A percentile compares a stretch with the other conserved stretches of the same genome.
Conservation (phyloP, 1,140 invertebrate species). For the Luehdorfia chinensis region DNA sequence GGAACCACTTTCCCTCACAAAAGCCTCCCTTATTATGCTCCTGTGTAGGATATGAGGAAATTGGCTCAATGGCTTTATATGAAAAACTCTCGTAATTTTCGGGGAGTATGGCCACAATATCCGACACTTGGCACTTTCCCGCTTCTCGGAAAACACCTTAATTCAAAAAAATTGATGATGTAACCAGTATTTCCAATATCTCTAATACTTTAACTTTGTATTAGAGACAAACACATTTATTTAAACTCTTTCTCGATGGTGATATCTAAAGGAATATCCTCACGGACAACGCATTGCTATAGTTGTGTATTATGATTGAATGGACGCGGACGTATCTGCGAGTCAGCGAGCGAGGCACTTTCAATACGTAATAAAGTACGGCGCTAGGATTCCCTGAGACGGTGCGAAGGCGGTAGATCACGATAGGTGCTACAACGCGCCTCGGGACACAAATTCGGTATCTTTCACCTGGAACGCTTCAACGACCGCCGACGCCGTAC, state of each 20-base stretch:
- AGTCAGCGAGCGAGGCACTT: conserved; percentile 23
- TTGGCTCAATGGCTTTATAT: conserved; percentile 74
- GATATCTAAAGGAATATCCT: too few relatives aligned
- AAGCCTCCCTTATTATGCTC: conserved; percentile 70
- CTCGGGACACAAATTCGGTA: conserved; percentile 52
- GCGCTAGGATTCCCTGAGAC: conserved; percentile 14
- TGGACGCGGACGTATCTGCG: conserved; percentile 40
- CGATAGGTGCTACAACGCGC: conserved; percentile 39
- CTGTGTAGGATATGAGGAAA: conserved; percentile 72
- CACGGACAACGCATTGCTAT: too few relatives aligned
- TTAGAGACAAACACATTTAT: neutral
- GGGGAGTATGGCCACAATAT: conserved; percentile 57
- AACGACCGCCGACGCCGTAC: conserved; percentile 40
- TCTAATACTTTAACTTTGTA: neutral
- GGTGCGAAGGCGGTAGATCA: conserved; percentile 25
- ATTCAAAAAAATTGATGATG: conserved; percentile 19
- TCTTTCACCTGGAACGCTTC: conserved; percentile 53
- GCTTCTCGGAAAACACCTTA: conserved; percentile 11
- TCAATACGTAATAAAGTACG: conserved; percentile 45
- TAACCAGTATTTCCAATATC: conserved; percentile 4
- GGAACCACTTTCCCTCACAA: conserved; percentile 68
- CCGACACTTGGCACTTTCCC: conserved; percentile 47
- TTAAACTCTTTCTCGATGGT: too few relatives aligned
- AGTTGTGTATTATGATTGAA: conserved; percentile 38
- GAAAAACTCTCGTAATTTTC: conserved; percentile 73